These are phyloP conservation scores for Poeciliopsis prolifica DNA, from an alignment of 2,113 vertebrate genomes.

Conservation along the genomic window DNA sequence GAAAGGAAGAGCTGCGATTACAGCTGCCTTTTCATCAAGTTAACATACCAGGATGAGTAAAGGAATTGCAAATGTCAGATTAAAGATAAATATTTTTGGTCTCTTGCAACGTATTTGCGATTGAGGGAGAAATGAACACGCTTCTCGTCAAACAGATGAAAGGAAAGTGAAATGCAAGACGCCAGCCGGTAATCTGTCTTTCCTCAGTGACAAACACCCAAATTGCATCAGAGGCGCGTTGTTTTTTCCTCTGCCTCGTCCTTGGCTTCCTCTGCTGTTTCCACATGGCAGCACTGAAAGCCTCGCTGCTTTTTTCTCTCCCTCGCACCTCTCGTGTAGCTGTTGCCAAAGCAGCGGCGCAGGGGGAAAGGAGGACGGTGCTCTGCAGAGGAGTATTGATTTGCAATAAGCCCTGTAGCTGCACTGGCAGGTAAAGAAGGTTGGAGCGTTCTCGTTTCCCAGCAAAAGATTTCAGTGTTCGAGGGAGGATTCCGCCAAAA, in stretches of 20 bases:
- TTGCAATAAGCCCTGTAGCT: conserved; percentile 35
- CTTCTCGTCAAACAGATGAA: conserved; percentile 28
- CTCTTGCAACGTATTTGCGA: conserved; percentile 34
- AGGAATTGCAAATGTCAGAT: conserved; percentile 25
- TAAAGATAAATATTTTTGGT: conserved; percentile 38
- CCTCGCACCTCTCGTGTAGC: conserved; percentile 47
- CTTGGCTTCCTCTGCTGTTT: conserved; percentile 54
- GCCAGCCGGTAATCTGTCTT: conserved; percentile 42
- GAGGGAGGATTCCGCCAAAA: not conserved
- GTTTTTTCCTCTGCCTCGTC: conserved; percentile 46
- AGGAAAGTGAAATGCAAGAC: conserved; percentile 33
- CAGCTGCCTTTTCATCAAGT: conserved; percentile 18
- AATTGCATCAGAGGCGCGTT: conserved; percentile 34
- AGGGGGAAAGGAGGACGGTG: conserved; percentile 32
- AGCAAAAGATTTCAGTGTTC: conserved; percentile 1
- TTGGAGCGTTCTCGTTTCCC: conserved; percentile 26
- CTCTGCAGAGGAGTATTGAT: conserved; percentile 58
- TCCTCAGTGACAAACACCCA: conserved; percentile 49
- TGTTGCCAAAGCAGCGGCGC: conserved; percentile 52
- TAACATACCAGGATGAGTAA: not conserved
- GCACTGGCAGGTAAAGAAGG: conserved; percentile 1
- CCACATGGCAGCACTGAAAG: conserved; percentile 62
- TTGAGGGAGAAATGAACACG: conserved; percentile 19
- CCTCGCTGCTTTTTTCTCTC: conserved; percentile 40
- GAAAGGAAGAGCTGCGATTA: conserved; percentile 20